Conservation (phyloP, 2,888 invertebrate species). For the Lordiphosa andalusiaca region DNA sequence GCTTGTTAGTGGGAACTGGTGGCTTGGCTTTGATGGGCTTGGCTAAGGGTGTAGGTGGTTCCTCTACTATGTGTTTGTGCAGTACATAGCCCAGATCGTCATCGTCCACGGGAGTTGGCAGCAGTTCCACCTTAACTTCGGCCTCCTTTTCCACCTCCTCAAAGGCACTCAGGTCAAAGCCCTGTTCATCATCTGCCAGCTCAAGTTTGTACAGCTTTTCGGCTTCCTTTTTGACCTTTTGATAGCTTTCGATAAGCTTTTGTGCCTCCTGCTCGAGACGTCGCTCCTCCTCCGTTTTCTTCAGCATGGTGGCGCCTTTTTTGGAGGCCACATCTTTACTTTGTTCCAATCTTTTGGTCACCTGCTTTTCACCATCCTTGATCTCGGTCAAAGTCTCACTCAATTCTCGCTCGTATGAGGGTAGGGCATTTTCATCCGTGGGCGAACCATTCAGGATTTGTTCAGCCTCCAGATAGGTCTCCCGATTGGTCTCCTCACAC, state of each 20-base stretch:
- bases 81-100: constrained; percentile 71
- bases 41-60: constrained; percentile 18
- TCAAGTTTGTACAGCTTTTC: constrained; percentile 68
- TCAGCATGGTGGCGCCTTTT: constrained; percentile 71
- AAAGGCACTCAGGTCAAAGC: constrained; percentile 68
- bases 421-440: constrained; percentile 25
- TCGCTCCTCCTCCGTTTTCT: constrained; percentile 75
- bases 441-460: constrained; percentile 34
- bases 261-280: constrained; percentile 75
- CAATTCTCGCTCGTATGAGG: constrained; percentile 58
- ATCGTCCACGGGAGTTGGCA: constrained; percentile 33
- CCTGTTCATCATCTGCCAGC: constrained; percentile 64
- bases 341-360: constrained; percentile 64
- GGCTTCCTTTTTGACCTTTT: constrained; percentile 76
- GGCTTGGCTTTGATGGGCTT: constrained; percentile 46
- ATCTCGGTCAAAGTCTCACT: constrained; percentile 63
- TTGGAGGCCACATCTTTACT: constrained; percentile 58
- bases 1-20: constrained; percentile 57
- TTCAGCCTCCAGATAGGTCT: constrained; percentile 65
- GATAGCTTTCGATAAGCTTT: constrained; percentile 76
- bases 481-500: constrained; percentile 70
- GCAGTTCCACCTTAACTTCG: neutral
- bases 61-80: constrained; percentile 71
- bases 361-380: constrained; percentile 72
- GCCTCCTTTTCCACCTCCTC: constrained; percentile 46